These are phyloP conservation scores for Lutjanus erythropterus DNA, from an alignment of 2,113 vertebrate genomes.

Conservation along the genomic window DNA sequence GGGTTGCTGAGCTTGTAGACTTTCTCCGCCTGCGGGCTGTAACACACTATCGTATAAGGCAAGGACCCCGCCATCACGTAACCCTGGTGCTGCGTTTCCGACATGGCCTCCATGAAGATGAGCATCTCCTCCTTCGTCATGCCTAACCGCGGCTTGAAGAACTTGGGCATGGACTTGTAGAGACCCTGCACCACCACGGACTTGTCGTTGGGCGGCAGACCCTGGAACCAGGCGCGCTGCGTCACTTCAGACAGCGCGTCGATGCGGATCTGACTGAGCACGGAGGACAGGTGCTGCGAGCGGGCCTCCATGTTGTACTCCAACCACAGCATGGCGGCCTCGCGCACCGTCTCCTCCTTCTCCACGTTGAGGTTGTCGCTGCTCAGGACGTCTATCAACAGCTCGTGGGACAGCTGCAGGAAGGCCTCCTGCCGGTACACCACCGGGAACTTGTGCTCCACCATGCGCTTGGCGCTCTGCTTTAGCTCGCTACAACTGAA, in stretches of 20 bases:
- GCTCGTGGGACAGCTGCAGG: conserved; percentile 96
- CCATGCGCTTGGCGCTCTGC: conserved; percentile 97
- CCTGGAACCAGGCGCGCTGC: conserved; percentile 98
- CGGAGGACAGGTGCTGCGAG: conserved; percentile 97
- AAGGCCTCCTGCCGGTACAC: conserved; percentile 97
- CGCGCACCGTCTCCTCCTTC: conserved; percentile 97
- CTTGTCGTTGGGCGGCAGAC: conserved; percentile 97
- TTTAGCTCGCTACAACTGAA: conserved; percentile 98
- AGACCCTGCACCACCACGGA: conserved; percentile 98
- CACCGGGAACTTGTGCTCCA: conserved; percentile 97
- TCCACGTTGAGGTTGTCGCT: conserved; percentile 99
- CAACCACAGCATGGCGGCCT: conserved; percentile 98
- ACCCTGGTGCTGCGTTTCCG: conserved; percentile 86
- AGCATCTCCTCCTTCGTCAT: conserved; percentile 99
- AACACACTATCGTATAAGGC: conserved; percentile 92
- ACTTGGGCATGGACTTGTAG: conserved; percentile 99
- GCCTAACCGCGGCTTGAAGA: conserved; percentile 97
- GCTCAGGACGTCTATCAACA: conserved; percentile 96
- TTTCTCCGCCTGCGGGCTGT: conserved; percentile 97
- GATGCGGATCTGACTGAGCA: conserved; percentile 98
- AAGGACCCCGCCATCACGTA: conserved; percentile 67
- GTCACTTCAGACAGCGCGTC: conserved; percentile 98
- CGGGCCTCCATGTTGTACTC: conserved; percentile 97
- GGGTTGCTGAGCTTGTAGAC: conserved; percentile 97
- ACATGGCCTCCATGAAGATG: conserved; percentile 95